Base-by-base conservation (phyloP, 2,113 vertebrate genomes). In the Serilophus lunatus region DNA sequence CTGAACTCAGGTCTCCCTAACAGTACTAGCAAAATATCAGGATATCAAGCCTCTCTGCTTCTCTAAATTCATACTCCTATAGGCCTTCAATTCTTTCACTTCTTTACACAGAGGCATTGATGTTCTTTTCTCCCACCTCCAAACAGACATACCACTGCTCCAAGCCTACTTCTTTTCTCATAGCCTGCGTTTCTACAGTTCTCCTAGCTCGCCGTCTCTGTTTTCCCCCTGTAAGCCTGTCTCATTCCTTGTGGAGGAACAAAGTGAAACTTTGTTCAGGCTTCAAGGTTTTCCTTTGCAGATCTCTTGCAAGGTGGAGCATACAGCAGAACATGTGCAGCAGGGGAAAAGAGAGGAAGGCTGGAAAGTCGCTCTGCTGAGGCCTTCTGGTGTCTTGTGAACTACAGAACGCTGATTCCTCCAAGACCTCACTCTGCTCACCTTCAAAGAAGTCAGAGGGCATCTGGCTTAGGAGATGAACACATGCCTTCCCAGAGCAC, bases 241-340 rank as follows among this genome's bases (percentile, higher is more conserved):
- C 47, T 42, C 29, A 18, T 36, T 64, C 22, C 42, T 53, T 20
- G n/a, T 42, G 26, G 13, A 66, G 50, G 68, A 92, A 79, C 15
- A 38, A 68, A 85, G 13, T 10, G 16, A 60, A 60, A 75, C 24
- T 78, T 84, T 10, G 51, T 64, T 19, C 3, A 64, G 56, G 13
- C 3, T 82, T 66, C 24, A 45, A 42, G 5, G 33, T 61, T 8
- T 14, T 77, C 19, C 79, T 81, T 78, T 66, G 60, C 38, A 81
- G 35, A 13, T 22, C 20, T 31, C 8, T 24, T 82, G 33, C 74
- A 44, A 78, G 51, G 33, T 42, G 18, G 23, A 74, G 8, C 0
- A 0, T 35, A 42, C 0, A 15, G 35, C 35, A 84, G 47, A 77
- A 17, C 25, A 35, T 5, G 8, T 0, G 0, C 22, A 74, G 19